Conservation (phyloP, 2,797 vertebrate species). For the Alauda arvensis region DNA sequence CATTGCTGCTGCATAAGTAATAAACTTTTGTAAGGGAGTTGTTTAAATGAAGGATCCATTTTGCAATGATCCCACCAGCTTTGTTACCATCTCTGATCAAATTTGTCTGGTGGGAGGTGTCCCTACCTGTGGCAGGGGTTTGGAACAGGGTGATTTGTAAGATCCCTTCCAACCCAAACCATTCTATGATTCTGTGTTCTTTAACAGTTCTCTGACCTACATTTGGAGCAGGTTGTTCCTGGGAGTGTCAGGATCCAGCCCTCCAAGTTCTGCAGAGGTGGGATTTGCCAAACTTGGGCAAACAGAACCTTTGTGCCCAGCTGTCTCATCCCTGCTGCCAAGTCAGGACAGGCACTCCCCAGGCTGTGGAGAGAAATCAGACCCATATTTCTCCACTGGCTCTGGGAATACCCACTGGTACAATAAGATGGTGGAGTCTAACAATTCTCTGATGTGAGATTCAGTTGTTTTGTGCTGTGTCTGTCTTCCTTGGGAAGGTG, state of each 20-base stretch:
- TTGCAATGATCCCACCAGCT: not conserved
- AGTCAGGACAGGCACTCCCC: not conserved
- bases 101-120: not conserved
- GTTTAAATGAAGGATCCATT: not conserved
- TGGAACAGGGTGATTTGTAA: not conserved
- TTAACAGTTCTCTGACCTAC: rapidly evolving
- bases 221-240: not conserved
- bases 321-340: not conserved
- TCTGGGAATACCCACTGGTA: not conserved
- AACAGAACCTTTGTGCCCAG: not conserved
- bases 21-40: not conserved
- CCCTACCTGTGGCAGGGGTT: not conserved
- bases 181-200: not conserved
- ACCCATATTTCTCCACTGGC: not conserved
- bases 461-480: not conserved
- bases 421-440: not conserved
- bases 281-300: not conserved
- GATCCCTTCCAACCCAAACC: not conserved
- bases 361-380: not conserved
- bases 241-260: not conserved
- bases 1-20: not conserved
- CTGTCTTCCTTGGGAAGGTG: not conserved
- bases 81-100: not conserved
- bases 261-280: not conserved
- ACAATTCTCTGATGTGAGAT: not conserved